Evolutionary conservation across 2,888 invertebrate genomes (phyloP).

Genomic region (Pseudolycoriella hygida): DNA sequence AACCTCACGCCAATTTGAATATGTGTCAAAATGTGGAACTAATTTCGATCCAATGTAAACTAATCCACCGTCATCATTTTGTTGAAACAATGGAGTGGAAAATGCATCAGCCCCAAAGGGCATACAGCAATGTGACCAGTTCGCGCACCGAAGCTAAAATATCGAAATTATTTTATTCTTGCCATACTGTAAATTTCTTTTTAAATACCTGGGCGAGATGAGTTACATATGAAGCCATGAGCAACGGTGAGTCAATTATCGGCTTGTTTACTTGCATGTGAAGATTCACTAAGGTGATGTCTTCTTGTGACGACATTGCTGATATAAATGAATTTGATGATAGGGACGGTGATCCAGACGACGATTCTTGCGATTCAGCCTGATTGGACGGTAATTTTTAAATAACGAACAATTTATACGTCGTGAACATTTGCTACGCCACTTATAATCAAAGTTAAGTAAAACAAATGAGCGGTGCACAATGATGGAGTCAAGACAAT

Average conservation of each 20-base stretch:
- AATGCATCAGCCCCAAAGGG: constrained; percentile 58
- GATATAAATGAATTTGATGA: constrained; percentile 78
- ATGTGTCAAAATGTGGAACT: constrained; percentile 50
- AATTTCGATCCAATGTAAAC: constrained; percentile 56
- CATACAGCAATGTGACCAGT: constrained; percentile 59
- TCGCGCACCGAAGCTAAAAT: constrained; percentile 38
- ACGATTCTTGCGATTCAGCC: constrained; percentile 35
- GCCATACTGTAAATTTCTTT: neutral
- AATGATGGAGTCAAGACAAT: no score
- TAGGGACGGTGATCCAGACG: constrained; percentile 62
- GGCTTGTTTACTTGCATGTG: constrained; percentile 87
- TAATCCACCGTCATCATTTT: constrained; percentile 53
- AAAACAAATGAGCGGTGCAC: no score
- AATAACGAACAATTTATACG: no score
- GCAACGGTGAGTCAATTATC: constrained; percentile 80
- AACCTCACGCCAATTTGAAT: constrained; percentile 28
- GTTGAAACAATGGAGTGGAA: constrained; percentile 62
- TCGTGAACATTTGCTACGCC: no score
- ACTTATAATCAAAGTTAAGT: no score
- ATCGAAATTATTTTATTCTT: neutral
- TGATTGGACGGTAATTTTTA: constrained; percentile 11
- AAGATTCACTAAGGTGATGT: constrained; percentile 77
- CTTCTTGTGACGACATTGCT: constrained; percentile 83
- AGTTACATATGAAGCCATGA: constrained; percentile 88
- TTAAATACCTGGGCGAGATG: constrained; percentile 65